These are phyloP conservation scores for Sebastes minor DNA, from an alignment of 2,797 vertebrate species.

Conservation along the genomic window DNA sequence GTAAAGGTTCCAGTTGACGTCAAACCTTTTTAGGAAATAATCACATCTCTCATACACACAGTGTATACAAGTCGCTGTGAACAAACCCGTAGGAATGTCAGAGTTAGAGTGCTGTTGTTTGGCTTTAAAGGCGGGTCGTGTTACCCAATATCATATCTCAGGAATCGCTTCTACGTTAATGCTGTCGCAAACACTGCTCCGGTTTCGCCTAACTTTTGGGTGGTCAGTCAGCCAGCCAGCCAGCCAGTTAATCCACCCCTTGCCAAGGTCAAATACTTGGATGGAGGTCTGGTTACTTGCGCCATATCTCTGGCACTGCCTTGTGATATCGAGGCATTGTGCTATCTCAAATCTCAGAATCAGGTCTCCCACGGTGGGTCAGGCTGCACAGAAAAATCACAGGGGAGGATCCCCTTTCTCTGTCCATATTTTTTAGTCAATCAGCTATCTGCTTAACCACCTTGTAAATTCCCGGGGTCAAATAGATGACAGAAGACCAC, in stretches of 20 bases:
- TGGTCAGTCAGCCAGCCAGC: constrained; percentile 59
- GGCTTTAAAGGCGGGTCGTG: constrained; percentile 50
- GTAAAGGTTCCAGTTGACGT: constrained; percentile 70
- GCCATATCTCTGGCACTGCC: constrained; percentile 66
- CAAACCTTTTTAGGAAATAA: constrained; percentile 61
- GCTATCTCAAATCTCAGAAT: constrained; percentile 67
- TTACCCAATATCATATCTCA: constrained; percentile 66
- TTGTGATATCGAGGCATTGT: constrained; percentile 64
- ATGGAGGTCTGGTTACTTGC: constrained; percentile 61
- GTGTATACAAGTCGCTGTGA: constrained; percentile 40
- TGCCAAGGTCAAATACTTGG: constrained; percentile 77
- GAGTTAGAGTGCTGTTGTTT: constrained; percentile 45
- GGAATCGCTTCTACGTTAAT: constrained; percentile 47
- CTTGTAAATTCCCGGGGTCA: constrained; percentile 37
- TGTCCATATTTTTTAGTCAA: constrained; percentile 56
- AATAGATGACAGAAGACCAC: constrained; percentile 11
- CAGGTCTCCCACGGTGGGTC: constrained; percentile 48
- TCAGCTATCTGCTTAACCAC: constrained; percentile 60
- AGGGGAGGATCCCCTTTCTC: constrained; percentile 62
- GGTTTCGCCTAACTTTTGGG: constrained; percentile 62
- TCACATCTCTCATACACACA: constrained; percentile 40
- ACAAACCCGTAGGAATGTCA: constrained; percentile 44
- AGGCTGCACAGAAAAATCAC: constrained; percentile 39
- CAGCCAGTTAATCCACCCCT: constrained; percentile 36
- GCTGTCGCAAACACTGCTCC: constrained; percentile 58